Conservation (phyloP, 2,797 vertebrate species). For the Rhinogobio ventralis region DNA sequence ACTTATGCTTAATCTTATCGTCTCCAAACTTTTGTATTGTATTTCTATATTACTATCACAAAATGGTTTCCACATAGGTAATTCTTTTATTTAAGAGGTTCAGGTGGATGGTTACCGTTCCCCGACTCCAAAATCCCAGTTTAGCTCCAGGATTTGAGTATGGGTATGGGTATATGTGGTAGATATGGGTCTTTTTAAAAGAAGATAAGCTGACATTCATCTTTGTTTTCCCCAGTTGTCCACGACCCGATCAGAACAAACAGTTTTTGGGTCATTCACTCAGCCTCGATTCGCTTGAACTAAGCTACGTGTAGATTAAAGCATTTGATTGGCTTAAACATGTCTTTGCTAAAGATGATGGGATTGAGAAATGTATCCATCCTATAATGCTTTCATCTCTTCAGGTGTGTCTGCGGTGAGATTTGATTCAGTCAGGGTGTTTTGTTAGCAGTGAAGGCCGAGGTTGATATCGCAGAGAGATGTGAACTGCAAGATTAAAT, state of each 20-base stretch:
- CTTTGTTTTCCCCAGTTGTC: background rate
- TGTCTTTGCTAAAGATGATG: background rate
- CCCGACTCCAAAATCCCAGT: background rate
- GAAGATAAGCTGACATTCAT: background rate
- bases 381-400: background rate
- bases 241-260: background rate
- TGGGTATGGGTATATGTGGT: too few relatives aligned
- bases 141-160: background rate
- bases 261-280: too few relatives aligned
- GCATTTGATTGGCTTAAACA: background rate
- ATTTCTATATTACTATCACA: background rate
- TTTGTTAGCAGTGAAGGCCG: conserved; percentile 25
- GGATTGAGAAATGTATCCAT: background rate
- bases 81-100: background rate
- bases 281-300: background rate
- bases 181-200: background rate
- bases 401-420: background rate
- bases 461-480: conserved; percentile 23
- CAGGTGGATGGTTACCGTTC: background rate
- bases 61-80: background rate
- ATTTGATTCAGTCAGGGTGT: background rate
- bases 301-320: background rate
- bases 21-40: background rate
- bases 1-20: background rate
- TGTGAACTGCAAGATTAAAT: conserved; percentile 22